Evolutionary conservation across 2,113 vertebrate species (phyloP).

Genomic region (Callorhinus ursinus): DNA sequence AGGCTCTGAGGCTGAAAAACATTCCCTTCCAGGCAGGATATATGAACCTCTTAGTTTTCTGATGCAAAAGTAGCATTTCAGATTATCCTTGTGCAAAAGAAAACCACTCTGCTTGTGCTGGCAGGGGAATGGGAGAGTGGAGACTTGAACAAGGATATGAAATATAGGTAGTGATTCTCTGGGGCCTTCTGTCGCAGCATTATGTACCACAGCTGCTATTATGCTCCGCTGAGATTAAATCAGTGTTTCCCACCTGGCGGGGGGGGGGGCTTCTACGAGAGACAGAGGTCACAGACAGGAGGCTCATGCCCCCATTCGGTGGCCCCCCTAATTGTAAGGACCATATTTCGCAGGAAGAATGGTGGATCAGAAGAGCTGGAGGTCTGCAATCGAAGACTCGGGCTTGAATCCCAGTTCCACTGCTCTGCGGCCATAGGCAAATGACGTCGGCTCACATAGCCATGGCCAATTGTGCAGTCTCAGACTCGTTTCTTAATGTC

Average conservation of each 20-base stretch:
- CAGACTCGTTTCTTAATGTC: not conserved
- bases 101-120: slow-evolving; percentile 70
- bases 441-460: not conserved
- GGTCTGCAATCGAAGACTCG: not conserved
- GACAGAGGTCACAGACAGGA: not conserved
- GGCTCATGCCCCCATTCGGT: not conserved
- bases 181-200: slow-evolving; percentile 50
- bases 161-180: slow-evolving; percentile 74
- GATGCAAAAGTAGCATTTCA: slow-evolving; percentile 75
- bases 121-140: slow-evolving; percentile 68
- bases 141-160: slow-evolving; percentile 78
- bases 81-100: slow-evolving; percentile 78
- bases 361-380: not conserved
- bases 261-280: not conserved
- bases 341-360: not conserved
- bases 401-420: not conserved
- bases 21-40: slow-evolving; percentile 65
- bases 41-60: slow-evolving; percentile 79
- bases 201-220: slow-evolving; percentile 75
- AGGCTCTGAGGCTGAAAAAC: slow-evolving; percentile 76
- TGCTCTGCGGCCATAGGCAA: not conserved
- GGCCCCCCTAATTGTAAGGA: not conserved
- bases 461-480: not conserved
- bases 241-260: slow-evolving; percentile 1
- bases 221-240: slow-evolving; percentile 34